phyloP scores from a whole-genome alignment of 2,888 invertebrate genomes.

The Chloroclystis v-ata region DNA sequence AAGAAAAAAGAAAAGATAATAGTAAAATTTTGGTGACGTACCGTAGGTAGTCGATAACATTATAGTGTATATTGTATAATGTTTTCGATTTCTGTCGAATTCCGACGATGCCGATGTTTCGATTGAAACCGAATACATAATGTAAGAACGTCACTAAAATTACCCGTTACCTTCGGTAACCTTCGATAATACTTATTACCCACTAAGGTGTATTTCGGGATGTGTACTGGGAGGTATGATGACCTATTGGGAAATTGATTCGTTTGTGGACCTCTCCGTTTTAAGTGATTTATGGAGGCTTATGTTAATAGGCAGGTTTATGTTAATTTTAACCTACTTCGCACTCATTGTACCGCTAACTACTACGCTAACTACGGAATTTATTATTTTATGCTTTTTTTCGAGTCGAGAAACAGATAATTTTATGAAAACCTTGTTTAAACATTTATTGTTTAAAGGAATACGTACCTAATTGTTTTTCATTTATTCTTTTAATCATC shows the following conservation, averaged over 20 bases:
- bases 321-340: constrained; percentile 2
- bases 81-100: no score
- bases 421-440: background rate
- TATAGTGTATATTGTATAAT: no score
- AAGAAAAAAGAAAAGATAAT: no score
- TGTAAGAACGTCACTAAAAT: background rate
- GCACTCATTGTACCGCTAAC: background rate
- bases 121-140: no score
- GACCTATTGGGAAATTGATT: constrained; percentile 40
- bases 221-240: constrained; percentile 29
- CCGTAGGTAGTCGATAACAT: no score
- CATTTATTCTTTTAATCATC: no score
- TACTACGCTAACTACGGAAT: background rate
- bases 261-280: constrained; percentile 22
- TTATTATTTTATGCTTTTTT: background rate
- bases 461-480: no score
- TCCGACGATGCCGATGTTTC: no score
- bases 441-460: no score
- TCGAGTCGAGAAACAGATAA: background rate
- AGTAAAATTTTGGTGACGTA: no score
- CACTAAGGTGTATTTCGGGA: constrained; percentile 7
- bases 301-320: constrained; percentile 12
- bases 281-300: constrained; percentile 26
- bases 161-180: constrained; percentile 34
- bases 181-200: constrained; percentile 25